Base-by-base conservation (phyloP, 2,113 vertebrate genomes). In the Brachionichthys hirsutus region DNA sequence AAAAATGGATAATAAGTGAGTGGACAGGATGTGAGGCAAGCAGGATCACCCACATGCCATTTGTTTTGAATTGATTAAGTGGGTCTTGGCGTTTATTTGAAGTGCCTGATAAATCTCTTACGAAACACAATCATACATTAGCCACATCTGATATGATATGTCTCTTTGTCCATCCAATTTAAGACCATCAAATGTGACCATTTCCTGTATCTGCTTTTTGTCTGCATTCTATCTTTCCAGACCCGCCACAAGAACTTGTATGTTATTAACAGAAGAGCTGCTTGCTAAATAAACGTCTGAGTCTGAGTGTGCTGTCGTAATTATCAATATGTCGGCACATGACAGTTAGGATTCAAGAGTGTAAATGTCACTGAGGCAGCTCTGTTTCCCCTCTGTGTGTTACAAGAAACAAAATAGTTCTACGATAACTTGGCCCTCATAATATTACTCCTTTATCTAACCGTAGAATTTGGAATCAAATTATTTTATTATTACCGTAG, bases 1-100 rank as follows among this genome's bases (percentile, higher is more conserved):
- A 77, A 41, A 45, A 45, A 80, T 69, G 75, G 69, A 64, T 60
- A 54, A 77, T 71, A 70, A 60, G 78, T 78, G 70, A 78, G 81
- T 74, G 66, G 55, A 83, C 62, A 70, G 83, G 67, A 80, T 68
- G 70, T 70, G 73, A 66, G 54, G 13, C 44, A 64, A 48, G 68
- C 46, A 41, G 51, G 52, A 45, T 36, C 36, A 30, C 56, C 51
- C 45, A 14, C 49, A 30, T 52, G 53, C 8, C 51, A 24, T 12
- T 41, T 42, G n/a, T 35, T 65, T 40, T 73, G 40, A 64, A 70
- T 73, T 62, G 62, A 73, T 78, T 62, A 61, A 69, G 48, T 70
- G 52, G 55, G 22, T 61, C 36, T 43, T 24, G 50, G 34, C 60
- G 71, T 72, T 78, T 69, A 75, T 59, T 61, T 70, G 52, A 82